Conservation (phyloP, 2,113 vertebrate genomes). For the Tyto alba region DNA sequence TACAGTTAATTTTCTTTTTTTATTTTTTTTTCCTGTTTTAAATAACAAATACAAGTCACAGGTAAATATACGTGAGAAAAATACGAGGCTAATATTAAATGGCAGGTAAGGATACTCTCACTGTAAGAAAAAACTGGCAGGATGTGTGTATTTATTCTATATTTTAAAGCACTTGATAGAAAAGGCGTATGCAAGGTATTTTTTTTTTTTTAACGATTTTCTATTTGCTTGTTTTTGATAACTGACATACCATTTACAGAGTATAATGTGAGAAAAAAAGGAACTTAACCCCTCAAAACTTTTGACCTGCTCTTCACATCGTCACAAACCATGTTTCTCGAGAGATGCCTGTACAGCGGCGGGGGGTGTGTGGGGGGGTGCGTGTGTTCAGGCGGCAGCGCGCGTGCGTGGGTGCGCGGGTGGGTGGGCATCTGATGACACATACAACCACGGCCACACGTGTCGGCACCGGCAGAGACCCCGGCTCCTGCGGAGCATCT, state of each 20-base stretch:
- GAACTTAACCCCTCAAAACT: constrained; percentile 79
- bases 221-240: constrained; percentile 77
- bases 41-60: constrained; percentile 90
- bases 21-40: constrained; percentile 79
- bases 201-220: constrained; percentile 72
- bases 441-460: background rate
- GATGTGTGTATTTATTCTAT: constrained; percentile 87
- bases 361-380: background rate
- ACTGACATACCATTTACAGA: constrained; percentile 80
- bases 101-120: constrained; percentile 87
- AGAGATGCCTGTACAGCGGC: constrained; percentile 35
- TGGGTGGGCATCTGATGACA: background rate
- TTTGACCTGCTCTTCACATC: constrained; percentile 79
- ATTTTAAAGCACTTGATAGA: constrained; percentile 89
- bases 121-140: constrained; percentile 87
- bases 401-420: background rate
- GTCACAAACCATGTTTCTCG: constrained; percentile 62
- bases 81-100: constrained; percentile 88
- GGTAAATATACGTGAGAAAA: constrained; percentile 90
- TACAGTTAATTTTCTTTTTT: constrained; percentile 86
- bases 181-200: constrained; percentile 83
- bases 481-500: background rate
- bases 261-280: constrained; percentile 80
- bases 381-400: background rate
- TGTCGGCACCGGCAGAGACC: background rate